Conservation (phyloP, 2,888 invertebrate species). For the Anoncus sp. region DNA sequence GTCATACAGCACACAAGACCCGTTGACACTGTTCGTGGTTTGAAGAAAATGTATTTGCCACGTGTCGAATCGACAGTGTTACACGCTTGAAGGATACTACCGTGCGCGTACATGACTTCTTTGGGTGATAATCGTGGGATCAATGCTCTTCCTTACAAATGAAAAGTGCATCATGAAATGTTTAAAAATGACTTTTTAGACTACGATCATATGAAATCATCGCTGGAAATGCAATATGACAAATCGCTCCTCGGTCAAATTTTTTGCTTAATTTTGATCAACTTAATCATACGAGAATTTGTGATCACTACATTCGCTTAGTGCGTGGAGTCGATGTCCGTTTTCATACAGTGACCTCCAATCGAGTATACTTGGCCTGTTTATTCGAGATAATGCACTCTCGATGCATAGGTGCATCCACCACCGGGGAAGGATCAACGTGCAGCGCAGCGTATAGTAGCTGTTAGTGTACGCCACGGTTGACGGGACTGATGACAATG, state of each 20-base stretch:
- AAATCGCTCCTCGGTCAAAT: no score
- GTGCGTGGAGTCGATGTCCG: conserved; percentile 11
- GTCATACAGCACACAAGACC: background rate
- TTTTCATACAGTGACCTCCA: conserved; percentile 7
- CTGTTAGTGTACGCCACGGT: conserved; percentile 55
- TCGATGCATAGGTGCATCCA: background rate
- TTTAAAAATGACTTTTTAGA: background rate
- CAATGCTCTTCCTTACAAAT: conserved; percentile 7
- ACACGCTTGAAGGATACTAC: background rate
- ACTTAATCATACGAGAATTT: background rate
- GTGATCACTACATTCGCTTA: background rate
- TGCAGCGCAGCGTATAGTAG: conserved; percentile 38
- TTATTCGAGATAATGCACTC: conserved; percentile 37
- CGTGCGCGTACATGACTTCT: conserved; percentile 9
- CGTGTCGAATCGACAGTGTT: conserved; percentile 40
- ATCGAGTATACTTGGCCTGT: conserved; percentile 35
- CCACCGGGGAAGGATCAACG: conserved; percentile 20
- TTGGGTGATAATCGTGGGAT: conserved; percentile 1
- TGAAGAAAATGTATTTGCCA: conserved; percentile 11
- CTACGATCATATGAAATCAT: no score
- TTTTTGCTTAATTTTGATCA: background rate
- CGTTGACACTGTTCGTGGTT: background rate
- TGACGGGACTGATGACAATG: conserved; percentile 66
- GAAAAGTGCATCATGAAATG: background rate
- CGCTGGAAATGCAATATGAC: no score